These are phyloP conservation scores for Hypsibius dujardini DNA, from an alignment of 1,140 invertebrate species.

Conservation along the genomic window DNA sequence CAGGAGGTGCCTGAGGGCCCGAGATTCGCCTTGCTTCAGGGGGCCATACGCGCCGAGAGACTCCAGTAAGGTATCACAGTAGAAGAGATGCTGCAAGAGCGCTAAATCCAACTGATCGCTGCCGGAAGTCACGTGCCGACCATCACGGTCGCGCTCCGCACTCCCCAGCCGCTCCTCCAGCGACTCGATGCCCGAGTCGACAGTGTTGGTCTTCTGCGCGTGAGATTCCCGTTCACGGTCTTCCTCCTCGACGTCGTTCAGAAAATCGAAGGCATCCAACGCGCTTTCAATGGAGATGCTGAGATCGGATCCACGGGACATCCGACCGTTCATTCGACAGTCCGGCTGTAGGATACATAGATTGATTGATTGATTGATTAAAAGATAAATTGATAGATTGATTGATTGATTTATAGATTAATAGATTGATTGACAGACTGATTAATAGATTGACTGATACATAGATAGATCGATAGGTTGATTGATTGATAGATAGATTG, in stretches of 20 bases:
- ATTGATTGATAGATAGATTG: no score
- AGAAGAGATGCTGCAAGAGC: slow-evolving; percentile 33
- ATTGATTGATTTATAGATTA: no score
- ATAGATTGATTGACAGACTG: no score
- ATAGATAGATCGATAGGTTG: no score
- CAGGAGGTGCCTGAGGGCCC: slow-evolving; percentile 34
- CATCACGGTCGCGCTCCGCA: no score
- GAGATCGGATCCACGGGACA: slow-evolving; percentile 33
- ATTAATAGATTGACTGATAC: no score
- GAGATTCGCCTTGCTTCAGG: slow-evolving; percentile 35
- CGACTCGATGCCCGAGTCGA: slow-evolving; percentile 35
- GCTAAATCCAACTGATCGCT: slow-evolving; percentile 35
- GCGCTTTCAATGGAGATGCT: slow-evolving; percentile 40
- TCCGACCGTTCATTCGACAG: slow-evolving; percentile 25
- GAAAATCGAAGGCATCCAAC: slow-evolving; percentile 40
- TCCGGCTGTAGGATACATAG: no score
- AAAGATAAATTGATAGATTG: no score
- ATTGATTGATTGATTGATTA: no score
- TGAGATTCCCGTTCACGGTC: slow-evolving; percentile 6
- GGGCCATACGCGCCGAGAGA: slow-evolving; percentile 39
- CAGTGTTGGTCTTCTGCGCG: slow-evolving; percentile 28
- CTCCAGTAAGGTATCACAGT: slow-evolving; percentile 36
- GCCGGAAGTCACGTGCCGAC: slow-evolving; percentile 32
- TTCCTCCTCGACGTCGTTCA: slow-evolving; percentile 27
- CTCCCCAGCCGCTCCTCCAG: slow-evolving; percentile 28